Percentiles rank a stretch among this genome's conserved stretches.
Evolutionary conservation across 92 coral and sea anemone species (phyloP).

Genomic region (Porites rus): DNA sequence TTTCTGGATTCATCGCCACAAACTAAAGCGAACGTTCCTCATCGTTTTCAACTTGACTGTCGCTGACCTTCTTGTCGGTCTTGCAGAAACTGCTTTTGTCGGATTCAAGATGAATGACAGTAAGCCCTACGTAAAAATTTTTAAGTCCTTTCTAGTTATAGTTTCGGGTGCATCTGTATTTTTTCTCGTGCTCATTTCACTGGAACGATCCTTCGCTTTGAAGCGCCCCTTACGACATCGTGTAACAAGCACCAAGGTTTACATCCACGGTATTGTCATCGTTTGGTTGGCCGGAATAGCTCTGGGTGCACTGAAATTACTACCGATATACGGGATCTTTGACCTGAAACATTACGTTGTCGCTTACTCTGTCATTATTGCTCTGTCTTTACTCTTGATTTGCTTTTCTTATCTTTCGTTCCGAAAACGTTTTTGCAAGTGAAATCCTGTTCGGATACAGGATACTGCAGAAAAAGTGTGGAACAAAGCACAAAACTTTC

Average conservation of each 20-base stretch:
- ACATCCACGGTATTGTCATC: not conserved
- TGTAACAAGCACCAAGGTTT: not conserved
- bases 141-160: not conserved
- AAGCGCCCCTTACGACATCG: slow-evolving; percentile 9
- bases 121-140: not conserved
- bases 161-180: not conserved
- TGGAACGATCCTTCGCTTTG: not conserved
- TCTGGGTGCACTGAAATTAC: not conserved
- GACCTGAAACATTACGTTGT: not conserved
- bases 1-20: slow-evolving; percentile 18
- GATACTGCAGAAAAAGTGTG: not conserved
- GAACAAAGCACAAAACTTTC: not conserved
- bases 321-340: not conserved
- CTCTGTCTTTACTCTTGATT: not conserved
- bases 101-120: not conserved
- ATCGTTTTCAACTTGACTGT: slow-evolving; percentile 5
- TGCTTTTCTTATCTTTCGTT: not conserved
- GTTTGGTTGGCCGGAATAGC: not conserved
- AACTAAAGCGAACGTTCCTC: not conserved
- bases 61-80: not conserved
- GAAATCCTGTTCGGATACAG: not conserved
- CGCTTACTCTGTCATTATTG: not conserved
- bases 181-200: not conserved
- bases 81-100: not conserved
- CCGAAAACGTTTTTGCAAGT: not conserved